Conservation (phyloP, 2,797 vertebrate species). For the Girardinus metallicus region DNA sequence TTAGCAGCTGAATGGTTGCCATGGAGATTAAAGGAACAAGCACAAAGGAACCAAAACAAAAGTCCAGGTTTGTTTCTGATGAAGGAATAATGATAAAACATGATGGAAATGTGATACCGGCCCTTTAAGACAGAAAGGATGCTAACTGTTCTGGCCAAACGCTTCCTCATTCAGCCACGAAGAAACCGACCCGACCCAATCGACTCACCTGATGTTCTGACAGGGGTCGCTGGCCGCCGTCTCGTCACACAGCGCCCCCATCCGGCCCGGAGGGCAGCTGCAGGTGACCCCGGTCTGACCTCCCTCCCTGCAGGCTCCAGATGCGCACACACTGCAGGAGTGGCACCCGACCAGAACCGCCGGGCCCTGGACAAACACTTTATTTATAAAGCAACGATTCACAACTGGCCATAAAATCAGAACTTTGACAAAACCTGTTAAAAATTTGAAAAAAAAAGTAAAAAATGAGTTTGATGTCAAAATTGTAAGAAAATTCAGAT, state of each 20-base stretch:
- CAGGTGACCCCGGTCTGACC: conserved; percentile 91
- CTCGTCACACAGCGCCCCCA: conserved; percentile 89
- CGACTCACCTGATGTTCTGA: conserved; percentile 85
- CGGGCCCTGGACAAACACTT: conserved; percentile 63
- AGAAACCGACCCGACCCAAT: not conserved
- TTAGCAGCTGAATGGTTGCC: no score
- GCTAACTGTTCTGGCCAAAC: not conserved
- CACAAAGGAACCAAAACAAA: no score
- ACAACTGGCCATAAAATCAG: no score
- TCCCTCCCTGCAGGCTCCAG: conserved; percentile 89
- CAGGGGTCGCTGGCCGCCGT: conserved; percentile 82
- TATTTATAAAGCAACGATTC: no score
- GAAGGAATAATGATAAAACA: no score
- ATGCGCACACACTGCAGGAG: conserved; percentile 92
- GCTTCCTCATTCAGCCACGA: not conserved
- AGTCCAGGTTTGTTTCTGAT: no score
- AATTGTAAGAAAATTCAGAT: no score
- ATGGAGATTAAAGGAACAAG: no score
- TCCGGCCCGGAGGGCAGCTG: conserved; percentile 90
- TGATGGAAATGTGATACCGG: no score
- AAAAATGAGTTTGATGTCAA: no score
- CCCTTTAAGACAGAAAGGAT: not conserved
- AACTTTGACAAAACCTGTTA: no score
- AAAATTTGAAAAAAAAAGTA: no score
- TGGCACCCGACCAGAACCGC: conserved; percentile 94